Base-by-base conservation (phyloP, 2,113 vertebrate species). In the Oxyura jamaicensis region DNA sequence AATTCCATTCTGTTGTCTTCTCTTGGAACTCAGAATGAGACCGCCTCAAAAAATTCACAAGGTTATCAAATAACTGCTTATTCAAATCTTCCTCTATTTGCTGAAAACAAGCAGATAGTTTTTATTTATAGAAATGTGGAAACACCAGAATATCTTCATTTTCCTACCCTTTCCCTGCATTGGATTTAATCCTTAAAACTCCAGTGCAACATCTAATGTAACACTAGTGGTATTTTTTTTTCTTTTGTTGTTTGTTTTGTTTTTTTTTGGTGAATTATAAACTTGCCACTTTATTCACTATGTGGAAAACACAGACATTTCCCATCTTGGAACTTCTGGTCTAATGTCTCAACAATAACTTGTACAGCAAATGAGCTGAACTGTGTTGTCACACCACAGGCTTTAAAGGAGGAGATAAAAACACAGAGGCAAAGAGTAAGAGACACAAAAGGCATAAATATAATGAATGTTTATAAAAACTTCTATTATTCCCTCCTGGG, bases 41-140 rank as follows among this genome's bases (percentile, higher is more conserved):
- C 50, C 97, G 98, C 74, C 97, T 98, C 65, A 98, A 97, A 97
- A 99, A 99, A 92, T 96, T 96, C 86, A 98, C 81, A 75, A 99
- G 96, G 63, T 95, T 99, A 94, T 99, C 98, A 97, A 99, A 98
- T 14, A 99, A 97, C 39, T 98, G 98, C 96, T 98, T 98, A 97
- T 99, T 99, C 93, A 99, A 97, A 63, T 99, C 97, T 48, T 99
- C 98, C 95, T 99, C 99, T 83, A 99, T 95, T 96, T 81, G 73
- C 99, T 99, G 80, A 59, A 95, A 79, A 93, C 87, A 95, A 36
- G 53, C 36, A 92, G 3, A 88, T 13, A 94, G 55, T 73, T 91
- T 77, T 91, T 44, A 83, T 77, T 53, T 67, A 55, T 58, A 67
- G 31, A 89, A 33, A 77, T 31, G 31, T 46, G 17, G 17, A 75